Conservation (phyloP, 2,888 invertebrate species). For the Drosophila monieri region DNA sequence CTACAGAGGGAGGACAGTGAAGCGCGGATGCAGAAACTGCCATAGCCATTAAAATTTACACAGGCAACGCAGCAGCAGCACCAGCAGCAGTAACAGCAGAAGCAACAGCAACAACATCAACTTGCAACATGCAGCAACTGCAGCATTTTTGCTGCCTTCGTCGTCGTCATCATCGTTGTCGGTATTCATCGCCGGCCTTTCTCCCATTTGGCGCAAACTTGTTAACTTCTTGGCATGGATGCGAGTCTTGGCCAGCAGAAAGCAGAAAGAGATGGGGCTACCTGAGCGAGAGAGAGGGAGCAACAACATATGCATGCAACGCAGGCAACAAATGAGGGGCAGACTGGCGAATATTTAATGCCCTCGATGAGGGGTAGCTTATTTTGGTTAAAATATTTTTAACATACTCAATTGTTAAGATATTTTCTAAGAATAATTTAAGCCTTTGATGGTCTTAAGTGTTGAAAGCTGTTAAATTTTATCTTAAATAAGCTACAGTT, state of each 20-base stretch:
- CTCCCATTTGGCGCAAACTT: constrained; percentile 78
- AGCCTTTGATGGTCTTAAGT: too few relatives aligned
- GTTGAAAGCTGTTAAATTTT: too few relatives aligned
- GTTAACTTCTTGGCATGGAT: constrained; percentile 78
- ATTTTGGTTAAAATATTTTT: background rate
- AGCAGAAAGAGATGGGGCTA: constrained; percentile 12
- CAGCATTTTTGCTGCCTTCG: constrained; percentile 47
- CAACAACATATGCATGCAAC: constrained; percentile 60
- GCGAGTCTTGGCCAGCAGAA: constrained; percentile 54
- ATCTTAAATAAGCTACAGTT: too few relatives aligned
- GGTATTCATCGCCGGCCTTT: constrained; percentile 63
- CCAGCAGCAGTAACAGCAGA: constrained; percentile 33
- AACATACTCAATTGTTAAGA: too few relatives aligned
- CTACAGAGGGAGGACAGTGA: constrained; percentile 7
- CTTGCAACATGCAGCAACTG: constrained; percentile 24
- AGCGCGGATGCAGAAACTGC: constrained; percentile 62
- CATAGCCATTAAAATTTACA: constrained; percentile 75
- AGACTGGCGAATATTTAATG: constrained; percentile 42
- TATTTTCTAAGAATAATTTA: too few relatives aligned
- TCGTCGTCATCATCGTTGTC: constrained; percentile 43
- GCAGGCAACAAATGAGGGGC: constrained; percentile 14
- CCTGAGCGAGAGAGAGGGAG: constrained; percentile 37
- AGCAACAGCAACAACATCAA: constrained; percentile 35
- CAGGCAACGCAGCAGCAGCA: constrained; percentile 58
- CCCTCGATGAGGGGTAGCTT: constrained; percentile 9